Percentiles rank a stretch among this genome's conserved stretches.
These are phyloP conservation scores for Eubasilissa regina DNA, from an alignment of 1,140 invertebrate species.

Conservation along the genomic window DNA sequence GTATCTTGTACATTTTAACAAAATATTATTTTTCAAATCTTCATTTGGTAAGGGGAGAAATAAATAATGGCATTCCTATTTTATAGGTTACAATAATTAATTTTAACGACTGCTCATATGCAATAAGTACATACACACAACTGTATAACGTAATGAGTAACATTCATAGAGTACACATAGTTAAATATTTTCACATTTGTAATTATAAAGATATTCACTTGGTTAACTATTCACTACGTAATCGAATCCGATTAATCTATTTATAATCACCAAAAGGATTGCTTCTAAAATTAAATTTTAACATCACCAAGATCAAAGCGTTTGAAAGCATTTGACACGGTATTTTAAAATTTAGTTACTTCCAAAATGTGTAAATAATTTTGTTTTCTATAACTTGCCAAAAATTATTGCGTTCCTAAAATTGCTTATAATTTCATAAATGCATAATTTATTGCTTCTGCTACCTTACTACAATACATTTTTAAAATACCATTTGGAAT, in stretches of 20 bases:
- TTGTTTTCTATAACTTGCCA: slow-evolving; percentile 43
- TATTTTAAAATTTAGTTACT: slow-evolving; percentile 19
- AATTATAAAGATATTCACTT: slow-evolving; percentile 20
- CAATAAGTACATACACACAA: slow-evolving; percentile 22
- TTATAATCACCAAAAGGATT: slow-evolving; percentile 38
- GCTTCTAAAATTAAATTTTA: slow-evolving; percentile 27
- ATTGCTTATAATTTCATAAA: slow-evolving; percentile 54
- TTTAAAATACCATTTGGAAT: not conserved
- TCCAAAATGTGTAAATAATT: slow-evolving; percentile 43
- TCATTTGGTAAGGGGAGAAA: too few relatives aligned
- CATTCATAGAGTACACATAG: slow-evolving; percentile 32
- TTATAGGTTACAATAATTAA: slow-evolving; percentile 15
- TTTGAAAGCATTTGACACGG: slow-evolving; percentile 41
- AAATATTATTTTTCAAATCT: too few relatives aligned
- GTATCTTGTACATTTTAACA: too few relatives aligned
- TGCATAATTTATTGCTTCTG: slow-evolving; percentile 58
- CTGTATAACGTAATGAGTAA: slow-evolving; percentile 36
- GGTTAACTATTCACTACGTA: slow-evolving; percentile 9
- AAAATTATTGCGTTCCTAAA: slow-evolving; percentile 55
- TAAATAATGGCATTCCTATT: slow-evolving; percentile 1
- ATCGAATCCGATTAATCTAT: slow-evolving; percentile 6
- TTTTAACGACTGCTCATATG: slow-evolving; percentile 13
- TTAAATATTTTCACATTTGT: slow-evolving; percentile 27
- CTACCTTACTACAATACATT: slow-evolving; percentile 30
- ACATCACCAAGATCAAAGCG: slow-evolving; percentile 31